Conservation (phyloP, 2,113 vertebrate genomes). For the Cisticola juncidis region DNA sequence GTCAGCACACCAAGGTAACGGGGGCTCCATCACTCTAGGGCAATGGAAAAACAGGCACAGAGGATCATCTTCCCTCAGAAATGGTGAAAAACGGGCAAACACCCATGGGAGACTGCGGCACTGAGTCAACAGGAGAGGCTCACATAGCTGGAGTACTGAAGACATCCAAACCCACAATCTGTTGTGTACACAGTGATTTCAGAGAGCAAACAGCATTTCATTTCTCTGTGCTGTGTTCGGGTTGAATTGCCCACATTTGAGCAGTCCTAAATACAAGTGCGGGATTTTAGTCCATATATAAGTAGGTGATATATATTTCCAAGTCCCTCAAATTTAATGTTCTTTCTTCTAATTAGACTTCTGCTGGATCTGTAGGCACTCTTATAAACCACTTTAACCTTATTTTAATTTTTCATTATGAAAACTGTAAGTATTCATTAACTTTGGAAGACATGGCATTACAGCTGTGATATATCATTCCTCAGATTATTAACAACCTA, state of each 20-base stretch:
- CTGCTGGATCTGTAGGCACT: slow-evolving; percentile 68
- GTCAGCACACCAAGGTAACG: no score
- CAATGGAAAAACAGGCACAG: neutral
- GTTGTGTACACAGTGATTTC: slow-evolving; percentile 42
- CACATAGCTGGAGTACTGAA: neutral
- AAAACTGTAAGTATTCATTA: slow-evolving; percentile 79
- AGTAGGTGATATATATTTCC: slow-evolving; percentile 54
- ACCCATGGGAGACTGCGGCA: neutral
- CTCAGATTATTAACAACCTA: slow-evolving; percentile 72
- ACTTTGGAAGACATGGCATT: slow-evolving; percentile 70
- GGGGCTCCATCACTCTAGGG: neutral
- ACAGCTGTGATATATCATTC: slow-evolving; percentile 71
- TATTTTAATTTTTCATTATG: slow-evolving; percentile 78
- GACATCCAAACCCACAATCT: slow-evolving; percentile 21
- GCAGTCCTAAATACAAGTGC: neutral
- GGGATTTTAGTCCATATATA: slow-evolving; percentile 20
- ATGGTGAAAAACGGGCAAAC: neutral
- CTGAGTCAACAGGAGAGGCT: slow-evolving; percentile 21
- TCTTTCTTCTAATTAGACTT: slow-evolving; percentile 70
- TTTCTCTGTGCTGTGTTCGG: neutral
- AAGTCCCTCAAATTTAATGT: slow-evolving; percentile 62
- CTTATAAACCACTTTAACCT: slow-evolving; percentile 74
- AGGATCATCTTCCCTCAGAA: neutral
- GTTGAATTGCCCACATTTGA: neutral
- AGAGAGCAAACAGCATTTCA: slow-evolving; percentile 24